Percentiles rank a stretch among this genome's conserved stretches.
Evolutionary conservation across 2,797 vertebrate species (phyloP).

Genomic region (Schizothorax lantsangensis): DNA sequence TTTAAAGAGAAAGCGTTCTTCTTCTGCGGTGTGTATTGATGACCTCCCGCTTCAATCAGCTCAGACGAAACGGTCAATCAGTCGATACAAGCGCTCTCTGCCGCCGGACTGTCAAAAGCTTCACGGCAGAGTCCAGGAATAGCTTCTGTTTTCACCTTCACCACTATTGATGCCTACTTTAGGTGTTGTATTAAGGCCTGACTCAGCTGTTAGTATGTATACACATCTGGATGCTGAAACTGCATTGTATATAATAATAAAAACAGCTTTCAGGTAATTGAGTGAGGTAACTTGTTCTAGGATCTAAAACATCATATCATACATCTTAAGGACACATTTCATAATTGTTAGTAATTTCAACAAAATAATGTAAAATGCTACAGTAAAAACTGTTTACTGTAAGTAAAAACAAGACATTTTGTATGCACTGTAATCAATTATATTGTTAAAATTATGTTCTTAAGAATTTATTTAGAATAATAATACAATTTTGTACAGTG

Average conservation of each 20-base stretch:
- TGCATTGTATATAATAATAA: background rate
- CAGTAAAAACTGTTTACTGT: background rate
- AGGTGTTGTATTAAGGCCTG: background rate
- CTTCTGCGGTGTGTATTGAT: conserved; percentile 62
- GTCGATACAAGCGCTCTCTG: conserved; percentile 63
- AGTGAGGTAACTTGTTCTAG: background rate
- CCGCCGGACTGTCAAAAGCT: conserved; percentile 8
- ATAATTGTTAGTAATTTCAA: background rate
- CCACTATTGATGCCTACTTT: background rate
- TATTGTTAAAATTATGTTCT: too few species aligned
- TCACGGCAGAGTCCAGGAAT: conserved; percentile 48
- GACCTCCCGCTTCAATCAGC: conserved; percentile 67
- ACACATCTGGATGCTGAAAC: background rate
- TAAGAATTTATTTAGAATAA: too few species aligned
- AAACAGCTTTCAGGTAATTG: background rate
- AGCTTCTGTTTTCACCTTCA: conserved; percentile 24
- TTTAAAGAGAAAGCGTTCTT: background rate
- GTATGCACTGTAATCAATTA: background rate
- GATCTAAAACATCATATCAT: background rate
- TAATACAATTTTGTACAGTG: too few species aligned
- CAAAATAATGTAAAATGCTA: too few species aligned
- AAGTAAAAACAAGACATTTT: background rate
- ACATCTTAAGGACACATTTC: background rate
- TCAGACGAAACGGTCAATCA: conserved; percentile 68
- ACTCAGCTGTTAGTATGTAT: background rate